These are phyloP conservation scores for Pterostichus niger DNA, from an alignment of 2,888 invertebrate species.

Conservation along the genomic window DNA sequence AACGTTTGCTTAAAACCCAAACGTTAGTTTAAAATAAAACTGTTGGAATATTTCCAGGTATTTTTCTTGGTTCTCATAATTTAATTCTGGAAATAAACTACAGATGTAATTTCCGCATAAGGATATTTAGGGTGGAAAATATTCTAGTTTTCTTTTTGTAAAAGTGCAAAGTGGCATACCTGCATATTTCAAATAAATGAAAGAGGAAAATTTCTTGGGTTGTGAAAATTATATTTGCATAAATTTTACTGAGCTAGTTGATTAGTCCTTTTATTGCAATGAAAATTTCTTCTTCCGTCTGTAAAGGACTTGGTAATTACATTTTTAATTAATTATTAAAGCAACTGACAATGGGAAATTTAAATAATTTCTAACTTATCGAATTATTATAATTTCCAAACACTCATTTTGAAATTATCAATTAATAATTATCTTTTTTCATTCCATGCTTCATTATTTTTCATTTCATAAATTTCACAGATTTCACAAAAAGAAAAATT, in stretches of 20 bases:
- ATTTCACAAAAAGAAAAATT: neutral
- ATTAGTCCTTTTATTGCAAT: conserved; percentile 36
- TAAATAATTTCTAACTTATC: conserved; percentile 30
- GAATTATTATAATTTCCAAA: conserved; percentile 23
- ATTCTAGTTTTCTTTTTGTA: no score
- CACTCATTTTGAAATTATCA: neutral
- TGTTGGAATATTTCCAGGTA: no score
- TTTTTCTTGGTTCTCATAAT: no score
- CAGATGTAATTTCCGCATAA: no score
- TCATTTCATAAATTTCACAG: neutral
- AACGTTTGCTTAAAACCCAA: no score
- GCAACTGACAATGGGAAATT: conserved; percentile 26
- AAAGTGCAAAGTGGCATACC: neutral
- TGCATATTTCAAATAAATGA: conserved; percentile 25
- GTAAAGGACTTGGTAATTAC: conserved; percentile 25
- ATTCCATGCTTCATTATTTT: neutral
- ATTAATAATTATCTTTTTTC: conserved; percentile 4
- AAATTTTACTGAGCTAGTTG: conserved; percentile 23
- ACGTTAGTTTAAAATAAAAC: no score
- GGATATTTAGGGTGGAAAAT: no score
- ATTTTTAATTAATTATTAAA: conserved; percentile 48
- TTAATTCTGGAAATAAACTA: no score
- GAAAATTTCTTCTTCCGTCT: conserved; percentile 16
- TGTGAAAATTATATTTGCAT: conserved; percentile 57
- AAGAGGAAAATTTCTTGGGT: conserved; percentile 20